phyloP scores from a whole-genome alignment of 92 coral and sea anemone genomes.

The Muricea muricata region DNA sequence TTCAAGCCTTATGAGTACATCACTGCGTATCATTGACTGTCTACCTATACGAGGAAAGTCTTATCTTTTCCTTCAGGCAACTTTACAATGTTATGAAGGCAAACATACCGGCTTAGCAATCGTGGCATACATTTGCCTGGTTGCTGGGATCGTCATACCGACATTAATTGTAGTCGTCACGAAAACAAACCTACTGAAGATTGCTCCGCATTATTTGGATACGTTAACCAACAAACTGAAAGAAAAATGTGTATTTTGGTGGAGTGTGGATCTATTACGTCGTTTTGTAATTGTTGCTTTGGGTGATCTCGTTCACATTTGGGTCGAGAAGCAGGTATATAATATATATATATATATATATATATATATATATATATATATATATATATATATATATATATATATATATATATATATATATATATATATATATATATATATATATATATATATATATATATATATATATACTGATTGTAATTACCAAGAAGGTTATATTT shows the following conservation, averaged over 20 bases:
- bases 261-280: conserved; percentile 90
- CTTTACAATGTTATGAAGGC: conserved; percentile 75
- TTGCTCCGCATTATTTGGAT: conserved; percentile 90
- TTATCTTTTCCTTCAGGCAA: conserved; percentile 88
- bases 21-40: conserved; percentile 82
- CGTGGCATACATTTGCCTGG: conserved; percentile 64
- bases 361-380: no score
- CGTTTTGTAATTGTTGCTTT: conserved; percentile 79
- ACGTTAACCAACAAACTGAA: conserved; percentile 86
- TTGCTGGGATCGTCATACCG: conserved; percentile 67
- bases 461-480: no score
- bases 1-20: conserved; percentile 76
- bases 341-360: neutral
- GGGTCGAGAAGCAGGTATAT: conserved; percentile 89
- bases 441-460: no score
- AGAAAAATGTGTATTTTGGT: conserved; percentile 85
- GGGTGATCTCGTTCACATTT: conserved; percentile 78
- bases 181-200: conserved; percentile 79
- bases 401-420: no score
- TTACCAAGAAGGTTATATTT: no score
- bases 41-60: conserved; percentile 69
- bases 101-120: conserved; percentile 73
- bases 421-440: no score
- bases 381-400: no score
- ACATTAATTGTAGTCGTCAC: conserved; percentile 72